phyloP scores from a whole-genome alignment of 1,140 invertebrate species.

The Panagrolaimus sp. region DNA sequence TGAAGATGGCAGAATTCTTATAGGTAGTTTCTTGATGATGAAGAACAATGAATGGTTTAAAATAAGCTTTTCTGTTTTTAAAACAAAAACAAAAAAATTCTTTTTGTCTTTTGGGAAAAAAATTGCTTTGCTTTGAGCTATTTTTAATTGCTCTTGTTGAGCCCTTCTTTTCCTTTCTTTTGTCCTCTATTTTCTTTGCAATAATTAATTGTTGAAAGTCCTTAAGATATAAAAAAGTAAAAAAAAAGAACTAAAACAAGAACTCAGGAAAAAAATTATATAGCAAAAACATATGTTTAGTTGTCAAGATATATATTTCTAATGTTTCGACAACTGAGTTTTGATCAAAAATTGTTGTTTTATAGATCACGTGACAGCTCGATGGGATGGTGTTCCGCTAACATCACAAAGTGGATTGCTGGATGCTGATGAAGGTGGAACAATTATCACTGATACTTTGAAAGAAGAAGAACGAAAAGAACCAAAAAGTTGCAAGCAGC shows the following conservation, averaged over 20 bases:
- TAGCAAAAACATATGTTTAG: conserved; percentile 10
- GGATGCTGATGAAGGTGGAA: conserved; percentile 51
- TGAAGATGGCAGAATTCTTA: conserved; percentile 56
- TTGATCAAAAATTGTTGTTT: conserved; percentile 13
- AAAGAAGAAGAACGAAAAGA: conserved; percentile 54
- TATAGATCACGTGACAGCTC: conserved; percentile 54
- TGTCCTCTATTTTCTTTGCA: conserved; percentile 17
- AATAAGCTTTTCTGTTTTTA: too few relatives aligned
- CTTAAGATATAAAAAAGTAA: conserved; percentile 1
- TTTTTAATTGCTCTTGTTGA: background rate
- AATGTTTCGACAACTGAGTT: background rate
- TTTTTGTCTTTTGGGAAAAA: background rate
- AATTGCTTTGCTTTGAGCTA: background rate
- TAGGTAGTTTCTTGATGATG: conserved; percentile 39
- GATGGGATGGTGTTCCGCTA: conserved; percentile 58
- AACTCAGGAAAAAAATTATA: background rate
- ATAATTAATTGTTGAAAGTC: conserved; percentile 14
- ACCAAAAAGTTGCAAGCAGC: conserved; percentile 50
- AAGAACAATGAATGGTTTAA: background rate
- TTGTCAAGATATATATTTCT: background rate
- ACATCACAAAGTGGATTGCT: conserved; percentile 47
- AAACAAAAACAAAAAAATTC: background rate
- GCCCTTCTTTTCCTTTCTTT: background rate
- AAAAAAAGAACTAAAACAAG: conserved; percentile 11
- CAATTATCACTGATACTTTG: conserved; percentile 53